Conservation (phyloP, 2,113 vertebrate genomes). For the Menidia beryllina region DNA sequence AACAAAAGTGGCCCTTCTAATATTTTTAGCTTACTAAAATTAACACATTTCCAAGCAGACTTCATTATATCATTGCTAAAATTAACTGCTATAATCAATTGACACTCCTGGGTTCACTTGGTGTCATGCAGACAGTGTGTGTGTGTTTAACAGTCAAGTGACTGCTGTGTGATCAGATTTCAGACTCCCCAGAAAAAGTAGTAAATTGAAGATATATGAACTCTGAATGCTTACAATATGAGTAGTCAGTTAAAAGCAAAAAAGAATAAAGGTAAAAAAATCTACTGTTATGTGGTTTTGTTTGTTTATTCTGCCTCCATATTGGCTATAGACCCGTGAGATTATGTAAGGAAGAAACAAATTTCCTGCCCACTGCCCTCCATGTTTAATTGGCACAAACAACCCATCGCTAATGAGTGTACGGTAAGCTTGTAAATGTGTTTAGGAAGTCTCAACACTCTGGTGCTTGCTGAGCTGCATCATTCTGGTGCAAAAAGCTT, state of each 20-base stretch:
- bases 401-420: constrained; percentile 46
- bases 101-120: background rate
- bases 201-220: background rate
- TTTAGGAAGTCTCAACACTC: constrained; percentile 39
- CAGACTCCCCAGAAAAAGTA: background rate
- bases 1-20: background rate
- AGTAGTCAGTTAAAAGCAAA: background rate
- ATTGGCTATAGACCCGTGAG: constrained; percentile 1
- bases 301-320: constrained; percentile 8
- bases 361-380: constrained; percentile 30
- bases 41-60: constrained; percentile 16
- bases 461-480: constrained; percentile 15
- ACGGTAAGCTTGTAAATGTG: constrained; percentile 45
- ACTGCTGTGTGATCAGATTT: constrained; percentile 2
- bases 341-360: constrained; percentile 23
- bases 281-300: background rate
- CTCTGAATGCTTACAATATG: background rate
- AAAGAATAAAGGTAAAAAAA: background rate
- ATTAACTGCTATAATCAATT: constrained; percentile 2
- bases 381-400: constrained; percentile 54
- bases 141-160: background rate
- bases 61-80: background rate
- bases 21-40: constrained; percentile 1
- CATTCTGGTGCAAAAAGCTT: constrained; percentile 11
- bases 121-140: constrained; percentile 12